Conservation (phyloP, 2,888 invertebrate genomes). For the Parnassius mnemosyne region DNA sequence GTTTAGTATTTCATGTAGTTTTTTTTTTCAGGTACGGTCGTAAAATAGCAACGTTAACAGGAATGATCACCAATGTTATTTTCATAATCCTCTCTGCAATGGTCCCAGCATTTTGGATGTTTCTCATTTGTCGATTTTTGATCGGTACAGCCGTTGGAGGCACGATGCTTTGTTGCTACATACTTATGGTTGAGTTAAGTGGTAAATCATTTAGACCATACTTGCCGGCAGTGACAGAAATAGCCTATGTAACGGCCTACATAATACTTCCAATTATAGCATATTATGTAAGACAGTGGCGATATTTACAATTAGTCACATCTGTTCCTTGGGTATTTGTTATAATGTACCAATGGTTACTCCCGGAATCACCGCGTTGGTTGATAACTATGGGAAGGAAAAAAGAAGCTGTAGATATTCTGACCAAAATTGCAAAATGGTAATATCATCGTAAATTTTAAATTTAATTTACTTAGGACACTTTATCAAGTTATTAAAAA, state of each 20-base stretch:
- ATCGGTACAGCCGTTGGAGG: slow-evolving; percentile 83
- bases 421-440: slow-evolving; percentile 83
- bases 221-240: slow-evolving; percentile 76
- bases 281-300: slow-evolving; percentile 82
- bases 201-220: slow-evolving; percentile 79
- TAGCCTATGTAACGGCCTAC: slow-evolving; percentile 77
- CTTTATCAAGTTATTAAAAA: too few relatives aligned
- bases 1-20: too few relatives aligned
- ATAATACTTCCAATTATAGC: slow-evolving; percentile 78
- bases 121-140: slow-evolving; percentile 79
- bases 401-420: slow-evolving; percentile 80
- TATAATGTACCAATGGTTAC: slow-evolving; percentile 82
- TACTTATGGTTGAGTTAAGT: slow-evolving; percentile 82
- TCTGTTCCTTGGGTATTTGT: slow-evolving; percentile 77
- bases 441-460: slow-evolving; percentile 32
- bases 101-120: slow-evolving; percentile 80
- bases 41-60: slow-evolving; percentile 80
- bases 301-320: slow-evolving; percentile 79
- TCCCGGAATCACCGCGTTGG: slow-evolving; percentile 91
- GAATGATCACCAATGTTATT: slow-evolving; percentile 77
- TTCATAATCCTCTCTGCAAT: slow-evolving; percentile 78
- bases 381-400: slow-evolving; percentile 84
- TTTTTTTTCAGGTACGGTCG: slow-evolving; percentile 81
- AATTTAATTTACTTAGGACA: too few relatives aligned
- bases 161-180: slow-evolving; percentile 84